Percentiles rank a stretch among this genome's conserved stretches.
phyloP scores from a whole-genome alignment of 1,140 invertebrate species.

The Scylla paramamosain region DNA sequence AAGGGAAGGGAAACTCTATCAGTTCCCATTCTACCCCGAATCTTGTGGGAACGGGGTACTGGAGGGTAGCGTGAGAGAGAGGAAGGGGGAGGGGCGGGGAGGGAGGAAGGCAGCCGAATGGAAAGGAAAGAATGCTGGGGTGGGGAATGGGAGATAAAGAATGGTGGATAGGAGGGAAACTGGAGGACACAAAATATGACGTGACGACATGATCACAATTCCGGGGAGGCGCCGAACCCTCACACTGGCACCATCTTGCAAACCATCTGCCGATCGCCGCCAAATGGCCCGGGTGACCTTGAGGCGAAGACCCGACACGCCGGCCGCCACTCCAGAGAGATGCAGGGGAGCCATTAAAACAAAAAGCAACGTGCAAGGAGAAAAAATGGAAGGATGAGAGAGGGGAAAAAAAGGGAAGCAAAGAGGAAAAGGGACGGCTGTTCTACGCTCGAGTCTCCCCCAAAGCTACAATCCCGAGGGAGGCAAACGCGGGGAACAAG shows the following conservation, averaged over 20 bases:
- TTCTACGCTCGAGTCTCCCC: neutral
- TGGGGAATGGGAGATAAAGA: conserved; percentile 44
- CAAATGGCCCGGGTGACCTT: conserved; percentile 25
- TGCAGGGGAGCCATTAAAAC: conserved; percentile 12
- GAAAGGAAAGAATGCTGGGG: neutral
- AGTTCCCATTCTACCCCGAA: conserved; percentile 70
- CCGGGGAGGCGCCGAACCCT: neutral
- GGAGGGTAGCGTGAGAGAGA: conserved; percentile 8
- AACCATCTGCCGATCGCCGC: neutral
- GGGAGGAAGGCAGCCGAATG: neutral
- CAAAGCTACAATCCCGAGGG: conserved; percentile 25
- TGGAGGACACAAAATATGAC: conserved; percentile 25
- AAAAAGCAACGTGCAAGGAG: neutral
- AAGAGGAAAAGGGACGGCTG: neutral
- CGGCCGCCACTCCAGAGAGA: neutral
- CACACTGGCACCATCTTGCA: neutral
- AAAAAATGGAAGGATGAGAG: conserved; percentile 33
- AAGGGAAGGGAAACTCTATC: conserved; percentile 72
- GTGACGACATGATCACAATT: conserved; percentile 32
- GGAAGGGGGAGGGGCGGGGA: neutral
- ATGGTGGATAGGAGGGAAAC: conserved; percentile 3
- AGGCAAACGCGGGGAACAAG: conserved; percentile 10
- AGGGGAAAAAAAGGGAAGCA: conserved; percentile 40
- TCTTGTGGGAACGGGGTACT: conserved; percentile 72
- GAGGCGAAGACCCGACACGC: neutral